phyloP scores from a whole-genome alignment of 2,888 invertebrate genomes.

The Dolichopus griseipennis region DNA sequence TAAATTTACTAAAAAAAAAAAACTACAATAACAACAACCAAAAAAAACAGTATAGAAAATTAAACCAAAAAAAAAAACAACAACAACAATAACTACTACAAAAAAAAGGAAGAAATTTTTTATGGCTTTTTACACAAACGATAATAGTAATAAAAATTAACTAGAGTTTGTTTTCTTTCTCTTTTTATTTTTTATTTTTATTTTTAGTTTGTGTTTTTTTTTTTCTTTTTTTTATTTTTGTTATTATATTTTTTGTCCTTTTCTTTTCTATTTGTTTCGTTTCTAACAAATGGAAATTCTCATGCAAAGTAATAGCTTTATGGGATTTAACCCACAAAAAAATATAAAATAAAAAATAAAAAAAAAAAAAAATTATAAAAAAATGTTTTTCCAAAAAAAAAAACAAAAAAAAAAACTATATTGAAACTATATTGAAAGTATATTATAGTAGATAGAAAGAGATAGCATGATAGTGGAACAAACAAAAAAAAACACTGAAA shows the following conservation, averaged over 20 bases:
- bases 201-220: no score
- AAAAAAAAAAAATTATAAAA: not conserved
- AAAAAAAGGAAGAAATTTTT: not conserved
- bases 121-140: not conserved
- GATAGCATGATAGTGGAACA: not conserved
- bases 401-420: no score
- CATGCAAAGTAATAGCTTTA: slow-evolving; percentile 3
- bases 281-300: not conserved
- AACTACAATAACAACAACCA: no score
- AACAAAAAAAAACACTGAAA: not conserved
- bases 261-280: not conserved
- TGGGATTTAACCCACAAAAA: not conserved
- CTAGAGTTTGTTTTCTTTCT: not conserved
- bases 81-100: not conserved
- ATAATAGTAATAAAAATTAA: slow-evolving; percentile 3
- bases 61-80: no score
- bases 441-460: no score
- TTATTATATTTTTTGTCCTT: slow-evolving; percentile 4
- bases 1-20: not conserved
- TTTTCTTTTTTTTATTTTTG: no score
- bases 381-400: not conserved
- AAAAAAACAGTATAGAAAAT: not conserved
- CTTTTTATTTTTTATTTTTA: not conserved
- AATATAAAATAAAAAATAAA: not conserved
- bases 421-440: no score